Base-by-base conservation (phyloP, 1,140 invertebrate species). In the Proctacanthus coquilletti region DNA sequence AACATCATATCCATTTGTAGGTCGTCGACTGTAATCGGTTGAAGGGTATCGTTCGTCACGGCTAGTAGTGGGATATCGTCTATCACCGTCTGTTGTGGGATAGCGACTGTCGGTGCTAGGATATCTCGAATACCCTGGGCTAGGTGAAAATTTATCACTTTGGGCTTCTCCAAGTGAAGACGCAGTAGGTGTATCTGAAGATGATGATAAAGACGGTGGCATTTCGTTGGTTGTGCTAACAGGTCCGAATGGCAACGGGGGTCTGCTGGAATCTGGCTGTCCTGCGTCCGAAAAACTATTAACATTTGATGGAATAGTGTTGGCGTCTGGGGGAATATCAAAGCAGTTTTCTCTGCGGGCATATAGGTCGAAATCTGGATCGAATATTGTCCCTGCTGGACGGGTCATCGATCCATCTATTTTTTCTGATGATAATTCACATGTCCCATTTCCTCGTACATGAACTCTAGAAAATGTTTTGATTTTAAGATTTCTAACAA, bases 301-400 rank as follows among this genome's bases (percentile, higher is more conserved):
- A 13, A 6, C 30, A 6, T 9, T 9, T 13, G 30, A 13, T 30
- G 43, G 43, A 38, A 55, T 56, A 34, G 50, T 48, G 38, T 53
- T 57, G 43, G 53, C 54, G 45, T 46, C 15, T 15, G 23, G 4
- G 5, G 15, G 11, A 4, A 56, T 36, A 42, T 56, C 53, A 37
- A 60, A 55, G 45, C 68, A 70, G 42, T 65, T 67, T 23, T 60
- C 65, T 45, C 68, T 68, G 34, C 60, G 54, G n/a, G 66, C 49
- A 46, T 74, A 76, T 14, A 75, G 56, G 53, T 76, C 73, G 45
- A 66, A 75, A 51, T 76, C 71, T 15, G 65, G 56, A 52, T 76
- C 68, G 41, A 54, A 52, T 40, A 62, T 50, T 18, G 58, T 52
- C 39, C 58, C 53, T 50, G 53, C 47, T 45, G 63, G 56, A 49